These are phyloP conservation scores for Apis dorsata DNA, from an alignment of 1,140 invertebrate species.

Conservation along the genomic window DNA sequence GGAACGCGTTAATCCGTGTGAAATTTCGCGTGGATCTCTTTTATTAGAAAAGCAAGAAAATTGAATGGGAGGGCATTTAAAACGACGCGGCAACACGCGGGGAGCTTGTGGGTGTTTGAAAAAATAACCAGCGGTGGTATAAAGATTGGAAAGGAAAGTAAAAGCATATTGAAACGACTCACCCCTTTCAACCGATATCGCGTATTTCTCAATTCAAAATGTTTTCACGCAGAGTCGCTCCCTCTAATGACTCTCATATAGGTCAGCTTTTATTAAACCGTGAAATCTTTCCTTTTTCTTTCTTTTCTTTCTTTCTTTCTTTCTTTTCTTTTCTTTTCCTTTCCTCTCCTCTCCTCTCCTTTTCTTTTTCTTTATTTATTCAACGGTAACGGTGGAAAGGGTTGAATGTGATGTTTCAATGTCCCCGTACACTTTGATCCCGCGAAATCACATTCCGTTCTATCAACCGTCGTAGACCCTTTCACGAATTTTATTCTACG, in stretches of 20 bases:
- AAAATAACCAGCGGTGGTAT: neutral
- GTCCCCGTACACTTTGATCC: too few relatives aligned
- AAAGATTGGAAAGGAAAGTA: neutral
- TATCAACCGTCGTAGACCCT: too few relatives aligned
- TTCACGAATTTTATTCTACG: neutral
- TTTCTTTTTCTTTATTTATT: too few relatives aligned
- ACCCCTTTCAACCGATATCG: constrained; percentile 17
- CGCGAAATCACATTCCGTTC: too few relatives aligned
- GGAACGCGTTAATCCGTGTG: neutral
- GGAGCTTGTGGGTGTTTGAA: neutral
- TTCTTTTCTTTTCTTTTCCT: neutral
- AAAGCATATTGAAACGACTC: neutral
- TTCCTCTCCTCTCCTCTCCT: neutral
- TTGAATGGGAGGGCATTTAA: neutral
- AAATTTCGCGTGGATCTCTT: neutral
- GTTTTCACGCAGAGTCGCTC: neutral
- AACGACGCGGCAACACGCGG: neutral
- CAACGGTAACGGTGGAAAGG: too few relatives aligned
- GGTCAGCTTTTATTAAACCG: constrained; percentile 42
- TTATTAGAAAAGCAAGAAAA: neutral
- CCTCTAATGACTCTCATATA: constrained; percentile 32
- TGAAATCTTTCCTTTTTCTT: neutral
- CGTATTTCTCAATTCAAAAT: constrained; percentile 27
- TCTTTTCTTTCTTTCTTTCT: neutral
- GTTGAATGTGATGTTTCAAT: too few relatives aligned